These are phyloP conservation scores for Solenopsis invicta DNA, from an alignment of 1,140 invertebrate species.

Conservation along the genomic window DNA sequence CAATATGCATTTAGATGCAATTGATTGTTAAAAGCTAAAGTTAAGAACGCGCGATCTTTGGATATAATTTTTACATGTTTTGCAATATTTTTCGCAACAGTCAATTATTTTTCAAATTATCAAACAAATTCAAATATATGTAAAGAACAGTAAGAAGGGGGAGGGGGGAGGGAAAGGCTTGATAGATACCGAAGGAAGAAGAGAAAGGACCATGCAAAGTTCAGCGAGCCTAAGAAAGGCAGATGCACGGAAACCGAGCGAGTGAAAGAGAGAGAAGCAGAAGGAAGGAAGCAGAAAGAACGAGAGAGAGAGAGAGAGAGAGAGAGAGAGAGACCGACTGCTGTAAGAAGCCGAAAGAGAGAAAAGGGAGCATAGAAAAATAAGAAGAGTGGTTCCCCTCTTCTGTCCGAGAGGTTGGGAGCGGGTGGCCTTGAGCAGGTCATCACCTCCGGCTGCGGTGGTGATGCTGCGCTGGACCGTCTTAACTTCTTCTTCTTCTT, in stretches of 20 bases:
- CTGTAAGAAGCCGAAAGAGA: conserved; percentile 68
- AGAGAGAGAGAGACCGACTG: conserved; percentile 49
- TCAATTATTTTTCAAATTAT: conserved; percentile 7
- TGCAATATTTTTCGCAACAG: background rate
- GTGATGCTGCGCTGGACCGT: conserved; percentile 80
- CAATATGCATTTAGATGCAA: background rate
- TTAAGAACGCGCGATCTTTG: background rate
- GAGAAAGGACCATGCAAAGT: conserved; percentile 49
- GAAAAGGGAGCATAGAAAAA: conserved; percentile 75
- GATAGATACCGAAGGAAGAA: conserved; percentile 8
- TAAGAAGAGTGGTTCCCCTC: conserved; percentile 74
- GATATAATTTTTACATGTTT: background rate
- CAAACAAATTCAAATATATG: conserved; percentile 36
- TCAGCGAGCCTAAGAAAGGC: conserved; percentile 64
- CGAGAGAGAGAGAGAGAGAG: conserved; percentile 53
- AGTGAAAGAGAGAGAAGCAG: conserved; percentile 37
- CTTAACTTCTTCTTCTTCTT: conserved; percentile 82
- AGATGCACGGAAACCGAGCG: conserved; percentile 43
- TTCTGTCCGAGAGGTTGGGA: conserved; percentile 77
- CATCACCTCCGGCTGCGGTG: conserved; percentile 83
- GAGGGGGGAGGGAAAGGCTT: background rate
- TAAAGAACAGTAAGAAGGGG: conserved; percentile 43
- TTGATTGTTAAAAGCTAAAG: background rate
- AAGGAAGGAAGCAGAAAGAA: conserved; percentile 53
- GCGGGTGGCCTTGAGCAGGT: conserved; percentile 86